Evolutionary conservation across 1,140 invertebrate genomes (phyloP).

Genomic region (Zaprionus tsacasi): DNA sequence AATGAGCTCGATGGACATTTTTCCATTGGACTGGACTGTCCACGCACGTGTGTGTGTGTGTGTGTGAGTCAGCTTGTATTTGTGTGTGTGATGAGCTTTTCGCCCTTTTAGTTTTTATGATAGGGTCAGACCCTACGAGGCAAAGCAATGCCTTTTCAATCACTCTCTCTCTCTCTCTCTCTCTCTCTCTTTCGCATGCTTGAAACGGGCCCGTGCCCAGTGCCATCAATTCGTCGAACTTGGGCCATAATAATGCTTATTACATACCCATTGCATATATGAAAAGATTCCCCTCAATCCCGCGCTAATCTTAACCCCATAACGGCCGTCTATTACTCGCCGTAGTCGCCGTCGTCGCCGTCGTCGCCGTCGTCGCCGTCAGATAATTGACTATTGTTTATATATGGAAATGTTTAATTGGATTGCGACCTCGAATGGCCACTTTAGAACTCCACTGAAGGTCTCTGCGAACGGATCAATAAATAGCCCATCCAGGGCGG

Average conservation of each 20-base stretch:
- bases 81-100: neutral
- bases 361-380: slow-evolving; percentile 1
- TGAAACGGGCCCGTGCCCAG: too few species aligned
- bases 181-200: neutral
- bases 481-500: neutral
- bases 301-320: slow-evolving; percentile 38
- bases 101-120: slow-evolving; percentile 68
- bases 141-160: slow-evolving; percentile 40
- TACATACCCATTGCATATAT: slow-evolving; percentile 32
- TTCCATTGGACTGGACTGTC: slow-evolving; percentile 4
- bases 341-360: too few species aligned
- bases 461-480: slow-evolving; percentile 12
- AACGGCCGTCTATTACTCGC: slow-evolving; percentile 2
- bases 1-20: slow-evolving; percentile 2
- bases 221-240: slow-evolving; percentile 46
- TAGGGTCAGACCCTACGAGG: slow-evolving; percentile 14
- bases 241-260: slow-evolving; percentile 68
- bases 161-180: neutral
- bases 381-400: slow-evolving; percentile 46
- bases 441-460: slow-evolving; percentile 20
- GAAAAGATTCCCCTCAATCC: slow-evolving; percentile 27
- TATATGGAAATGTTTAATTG: slow-evolving; percentile 64
- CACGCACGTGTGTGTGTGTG: neutral
- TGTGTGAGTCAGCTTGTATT: neutral
- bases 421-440: slow-evolving; percentile 17